Evolutionary conservation across 2,113 vertebrate species (phyloP).

Genomic region (Geococcyx californianus): DNA sequence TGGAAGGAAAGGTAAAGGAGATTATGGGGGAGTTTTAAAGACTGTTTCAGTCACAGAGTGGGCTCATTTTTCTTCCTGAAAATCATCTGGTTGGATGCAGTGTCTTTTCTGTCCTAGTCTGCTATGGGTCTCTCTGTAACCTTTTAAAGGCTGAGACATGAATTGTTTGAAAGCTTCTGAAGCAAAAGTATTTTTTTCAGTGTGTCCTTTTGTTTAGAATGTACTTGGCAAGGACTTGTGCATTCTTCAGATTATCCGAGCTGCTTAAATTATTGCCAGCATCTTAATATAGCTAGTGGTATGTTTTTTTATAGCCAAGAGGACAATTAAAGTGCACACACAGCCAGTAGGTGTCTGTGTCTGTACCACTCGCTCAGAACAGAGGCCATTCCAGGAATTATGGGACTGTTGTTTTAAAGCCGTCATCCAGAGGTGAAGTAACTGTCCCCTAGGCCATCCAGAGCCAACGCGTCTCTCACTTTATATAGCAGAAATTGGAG

Average conservation of each 20-base stretch:
- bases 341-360: not conserved
- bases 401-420: not conserved
- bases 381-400: not conserved
- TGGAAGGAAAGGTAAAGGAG: not conserved
- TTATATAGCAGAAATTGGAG: not conserved
- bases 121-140: not conserved
- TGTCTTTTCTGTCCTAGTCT: not conserved
- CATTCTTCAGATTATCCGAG: not conserved
- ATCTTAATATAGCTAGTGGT: not conserved
- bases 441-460: too few species aligned
- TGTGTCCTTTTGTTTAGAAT: not conserved
- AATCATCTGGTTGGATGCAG: not conserved
- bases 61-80: not conserved
- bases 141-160: not conserved
- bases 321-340: fast-evolving
- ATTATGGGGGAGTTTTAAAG: not conserved
- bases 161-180: not conserved
- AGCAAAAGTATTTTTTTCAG: not conserved
- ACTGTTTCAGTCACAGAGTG: not conserved
- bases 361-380: not conserved
- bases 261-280: not conserved
- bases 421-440: fast-evolving
- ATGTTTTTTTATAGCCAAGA: not conserved
- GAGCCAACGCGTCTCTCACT: not conserved
- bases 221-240: not conserved